Percentiles rank a stretch among this genome's conserved stretches.
These are phyloP conservation scores for Stichopus chloronotus DNA, from an alignment of 35 echinoderm and acorn worm species.

Conservation along the genomic window DNA sequence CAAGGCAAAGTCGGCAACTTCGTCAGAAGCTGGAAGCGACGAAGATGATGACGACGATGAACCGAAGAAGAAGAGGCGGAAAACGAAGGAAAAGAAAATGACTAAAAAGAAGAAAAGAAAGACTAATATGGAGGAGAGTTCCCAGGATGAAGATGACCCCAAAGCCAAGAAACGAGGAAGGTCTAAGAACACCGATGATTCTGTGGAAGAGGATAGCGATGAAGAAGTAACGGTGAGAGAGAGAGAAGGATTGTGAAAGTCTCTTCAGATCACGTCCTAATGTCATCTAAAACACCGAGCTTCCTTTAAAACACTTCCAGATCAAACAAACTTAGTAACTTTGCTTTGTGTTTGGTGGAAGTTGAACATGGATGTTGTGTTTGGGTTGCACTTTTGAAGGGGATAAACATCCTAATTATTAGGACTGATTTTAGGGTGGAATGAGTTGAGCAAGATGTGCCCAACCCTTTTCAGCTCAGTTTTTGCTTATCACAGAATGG, in stretches of 20 bases:
- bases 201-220: conserved; percentile 26
- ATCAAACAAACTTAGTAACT: too few relatives aligned
- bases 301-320: too few relatives aligned
- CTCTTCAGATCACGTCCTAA: too few relatives aligned
- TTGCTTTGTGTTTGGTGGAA: too few relatives aligned
- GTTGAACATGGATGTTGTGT: too few relatives aligned
- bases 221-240: conserved; percentile 33
- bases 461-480: too few relatives aligned
- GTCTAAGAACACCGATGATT: not conserved
- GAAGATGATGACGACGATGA: not conserved
- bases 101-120: conserved; percentile 30
- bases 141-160: conserved; percentile 48
- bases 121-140: conserved; percentile 50
- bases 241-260: conserved; percentile 13
- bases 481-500: too few relatives aligned
- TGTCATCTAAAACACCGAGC: too few relatives aligned
- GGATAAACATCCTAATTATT: too few relatives aligned
- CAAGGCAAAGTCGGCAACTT: not conserved
- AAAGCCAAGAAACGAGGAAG: conserved; percentile 36
- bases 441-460: too few relatives aligned
- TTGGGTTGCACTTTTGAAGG: too few relatives aligned
- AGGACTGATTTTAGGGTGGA: too few relatives aligned
- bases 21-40: not conserved
- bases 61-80: conserved; percentile 35
- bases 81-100: conserved; percentile 4